Conservation (phyloP, 2,888 invertebrate genomes). For the Bhutanitis thaidina region DNA sequence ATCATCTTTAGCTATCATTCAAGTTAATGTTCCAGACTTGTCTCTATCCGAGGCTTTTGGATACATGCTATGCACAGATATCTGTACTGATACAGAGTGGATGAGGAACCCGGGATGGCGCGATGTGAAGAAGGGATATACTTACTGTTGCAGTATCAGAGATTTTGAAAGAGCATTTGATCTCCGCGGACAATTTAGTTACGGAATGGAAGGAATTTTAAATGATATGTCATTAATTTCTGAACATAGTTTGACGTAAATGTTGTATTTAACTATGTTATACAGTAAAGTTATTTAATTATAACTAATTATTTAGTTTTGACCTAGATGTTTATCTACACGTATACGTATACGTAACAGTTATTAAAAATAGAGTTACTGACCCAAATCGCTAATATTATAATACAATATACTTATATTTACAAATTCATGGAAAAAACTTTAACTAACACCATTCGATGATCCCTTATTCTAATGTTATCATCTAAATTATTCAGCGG, state of each 20-base stretch:
- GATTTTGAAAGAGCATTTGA: slow-evolving; percentile 42
- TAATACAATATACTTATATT: too few relatives aligned
- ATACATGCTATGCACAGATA: slow-evolving; percentile 41
- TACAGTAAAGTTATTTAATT: too few relatives aligned
- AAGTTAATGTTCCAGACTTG: slow-evolving; percentile 50
- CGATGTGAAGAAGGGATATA: slow-evolving; percentile 38
- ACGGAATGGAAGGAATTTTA: slow-evolving; percentile 19
- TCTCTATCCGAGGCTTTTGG: slow-evolving; percentile 22
- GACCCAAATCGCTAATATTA: too few relatives aligned
- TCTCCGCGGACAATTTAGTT: slow-evolving; percentile 27
- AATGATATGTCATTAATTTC: slow-evolving; percentile 8
- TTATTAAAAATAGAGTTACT: too few relatives aligned
- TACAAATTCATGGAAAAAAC: too few relatives aligned
- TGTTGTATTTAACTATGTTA: too few relatives aligned
- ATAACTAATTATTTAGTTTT: too few relatives aligned
- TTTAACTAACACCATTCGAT: too few relatives aligned
- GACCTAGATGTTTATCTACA: too few relatives aligned
- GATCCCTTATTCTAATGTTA: too few relatives aligned
- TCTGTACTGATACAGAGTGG: slow-evolving; percentile 43
- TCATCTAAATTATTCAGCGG: too few relatives aligned
- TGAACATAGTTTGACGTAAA: slow-evolving; percentile 4
- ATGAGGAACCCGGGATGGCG: slow-evolving; percentile 38
- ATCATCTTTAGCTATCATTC: slow-evolving; percentile 47
- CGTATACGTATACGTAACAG: too few relatives aligned
- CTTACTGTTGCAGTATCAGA: slow-evolving; percentile 42